Evolutionary conservation across 2,113 vertebrate genomes (phyloP).

Genomic region (Lynx canadensis): DNA sequence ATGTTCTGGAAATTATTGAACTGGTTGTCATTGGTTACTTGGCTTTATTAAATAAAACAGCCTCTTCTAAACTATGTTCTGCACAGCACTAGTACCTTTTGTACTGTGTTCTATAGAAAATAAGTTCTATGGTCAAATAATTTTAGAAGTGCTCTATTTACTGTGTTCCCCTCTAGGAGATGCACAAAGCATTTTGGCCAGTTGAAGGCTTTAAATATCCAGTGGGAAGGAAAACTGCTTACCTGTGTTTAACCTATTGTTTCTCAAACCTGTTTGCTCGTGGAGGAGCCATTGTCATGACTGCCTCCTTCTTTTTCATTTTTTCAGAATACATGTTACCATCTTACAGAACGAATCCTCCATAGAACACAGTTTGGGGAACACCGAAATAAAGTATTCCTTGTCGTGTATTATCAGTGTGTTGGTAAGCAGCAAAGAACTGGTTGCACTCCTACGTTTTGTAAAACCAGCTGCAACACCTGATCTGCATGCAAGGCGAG

Average conservation of each 20-base stretch:
- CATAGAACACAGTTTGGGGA: neutral
- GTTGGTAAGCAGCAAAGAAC: neutral
- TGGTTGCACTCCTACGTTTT: slow-evolving; percentile 26
- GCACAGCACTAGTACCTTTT: slow-evolving; percentile 26
- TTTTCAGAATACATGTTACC: neutral
- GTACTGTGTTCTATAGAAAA: slow-evolving; percentile 45
- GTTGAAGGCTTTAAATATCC: slow-evolving; percentile 15
- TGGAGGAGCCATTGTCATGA: neutral
- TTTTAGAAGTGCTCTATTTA: neutral
- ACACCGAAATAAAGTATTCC: neutral
- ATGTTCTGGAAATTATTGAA: slow-evolving; percentile 59
- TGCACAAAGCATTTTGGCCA: neutral
- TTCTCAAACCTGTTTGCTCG: neutral
- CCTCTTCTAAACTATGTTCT: slow-evolving; percentile 51
- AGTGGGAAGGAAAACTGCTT: neutral
- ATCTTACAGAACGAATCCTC: slow-evolving; percentile 11
- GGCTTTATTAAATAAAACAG: slow-evolving; percentile 68
- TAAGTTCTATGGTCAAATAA: neutral
- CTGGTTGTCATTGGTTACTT: slow-evolving; percentile 68
- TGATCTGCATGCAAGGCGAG: slow-evolving; percentile 43
- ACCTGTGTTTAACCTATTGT: neutral
- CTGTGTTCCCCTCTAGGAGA: neutral
- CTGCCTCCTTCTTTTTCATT: neutral
- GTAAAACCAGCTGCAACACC: slow-evolving; percentile 48
- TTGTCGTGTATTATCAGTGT: neutral